Evolutionary conservation across 2,888 invertebrate genomes (phyloP).

Genomic region (Gisinianus flammeolus): DNA sequence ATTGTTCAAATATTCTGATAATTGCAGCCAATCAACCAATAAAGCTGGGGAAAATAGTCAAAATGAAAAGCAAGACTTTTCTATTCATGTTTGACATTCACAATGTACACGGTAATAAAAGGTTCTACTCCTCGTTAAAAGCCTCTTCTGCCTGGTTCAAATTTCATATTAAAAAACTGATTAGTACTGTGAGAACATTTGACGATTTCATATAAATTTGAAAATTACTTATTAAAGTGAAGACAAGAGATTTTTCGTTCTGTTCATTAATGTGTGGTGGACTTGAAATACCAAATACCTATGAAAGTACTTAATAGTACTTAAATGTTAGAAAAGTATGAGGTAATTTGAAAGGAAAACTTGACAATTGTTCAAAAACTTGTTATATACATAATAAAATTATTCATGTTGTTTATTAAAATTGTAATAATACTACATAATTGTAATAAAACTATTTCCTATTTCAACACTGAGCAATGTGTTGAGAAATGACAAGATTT

Average conservation of each 20-base stretch:
- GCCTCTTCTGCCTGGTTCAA: not conserved
- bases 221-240: not conserved
- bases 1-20: constrained; percentile 5
- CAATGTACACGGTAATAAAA: not conserved
- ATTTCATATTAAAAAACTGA: not conserved
- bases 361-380: too few relatives aligned
- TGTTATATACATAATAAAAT: too few relatives aligned
- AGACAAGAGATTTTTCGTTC: too few relatives aligned
- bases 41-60: constrained; percentile 15
- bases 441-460: too few relatives aligned
- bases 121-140: not conserved
- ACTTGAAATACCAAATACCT: too few relatives aligned
- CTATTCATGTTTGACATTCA: constrained; percentile 34
- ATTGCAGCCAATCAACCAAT: not conserved
- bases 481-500: not conserved
- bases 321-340: too few relatives aligned
- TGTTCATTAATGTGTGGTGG: too few relatives aligned
- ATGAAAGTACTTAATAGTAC: too few relatives aligned
- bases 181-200: not conserved
- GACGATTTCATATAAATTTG: not conserved
- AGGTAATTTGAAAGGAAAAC: too few relatives aligned
- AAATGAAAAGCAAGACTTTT: constrained; percentile 35
- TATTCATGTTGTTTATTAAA: too few relatives aligned
- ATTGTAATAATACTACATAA: too few relatives aligned
- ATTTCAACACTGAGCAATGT: too few relatives aligned